Conservation (phyloP, 2,797 vertebrate species). For the Liasis olivaceus region DNA sequence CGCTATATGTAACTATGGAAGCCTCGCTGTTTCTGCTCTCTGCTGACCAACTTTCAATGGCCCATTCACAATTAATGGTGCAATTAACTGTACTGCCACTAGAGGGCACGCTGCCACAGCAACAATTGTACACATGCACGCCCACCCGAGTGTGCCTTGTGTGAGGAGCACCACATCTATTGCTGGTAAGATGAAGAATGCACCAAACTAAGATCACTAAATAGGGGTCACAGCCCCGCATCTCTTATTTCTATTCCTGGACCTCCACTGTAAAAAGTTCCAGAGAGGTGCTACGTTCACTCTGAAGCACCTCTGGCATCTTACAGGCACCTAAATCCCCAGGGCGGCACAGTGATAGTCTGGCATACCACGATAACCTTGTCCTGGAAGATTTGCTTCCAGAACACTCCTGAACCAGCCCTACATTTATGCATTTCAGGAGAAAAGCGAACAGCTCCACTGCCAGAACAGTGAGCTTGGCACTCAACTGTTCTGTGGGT, state of each 20-base stretch:
- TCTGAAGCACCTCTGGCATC: too few species aligned
- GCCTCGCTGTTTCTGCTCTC: background rate
- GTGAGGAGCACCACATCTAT: background rate
- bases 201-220: too few species aligned
- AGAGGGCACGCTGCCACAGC: slow-evolving; percentile 47
- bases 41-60: background rate
- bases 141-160: background rate
- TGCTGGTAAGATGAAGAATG: background rate
- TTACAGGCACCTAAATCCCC: too few species aligned
- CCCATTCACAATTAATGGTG: background rate
- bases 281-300: background rate
- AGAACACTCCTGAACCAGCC: too few species aligned
- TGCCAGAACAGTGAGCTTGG: too few species aligned
- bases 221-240: background rate
- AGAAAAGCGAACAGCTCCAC: too few species aligned
- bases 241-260: background rate
- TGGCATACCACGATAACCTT: too few species aligned
- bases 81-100: slow-evolving; percentile 40
- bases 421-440: too few species aligned
- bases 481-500: too few species aligned
- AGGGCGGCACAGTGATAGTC: too few species aligned
- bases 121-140: background rate
- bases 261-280: too few species aligned
- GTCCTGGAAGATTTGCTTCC: too few species aligned
- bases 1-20: background rate